phyloP scores from a whole-genome alignment of 2,797 vertebrate genomes.

The Rhinophrynus dorsalis region DNA sequence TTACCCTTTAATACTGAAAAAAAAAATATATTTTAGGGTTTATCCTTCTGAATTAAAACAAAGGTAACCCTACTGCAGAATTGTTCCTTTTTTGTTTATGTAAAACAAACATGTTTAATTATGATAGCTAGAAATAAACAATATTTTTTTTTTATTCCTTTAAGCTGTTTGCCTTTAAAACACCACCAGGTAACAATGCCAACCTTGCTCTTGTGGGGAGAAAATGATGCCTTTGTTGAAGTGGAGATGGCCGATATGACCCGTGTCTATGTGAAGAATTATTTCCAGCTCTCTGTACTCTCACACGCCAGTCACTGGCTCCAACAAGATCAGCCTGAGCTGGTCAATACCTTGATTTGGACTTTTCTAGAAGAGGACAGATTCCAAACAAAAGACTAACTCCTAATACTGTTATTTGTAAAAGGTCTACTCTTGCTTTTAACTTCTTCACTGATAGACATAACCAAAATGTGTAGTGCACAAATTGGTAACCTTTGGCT shows the following conservation, averaged over 20 bases:
- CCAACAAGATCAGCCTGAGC: conserved; percentile 96
- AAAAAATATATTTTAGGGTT: too few relatives aligned
- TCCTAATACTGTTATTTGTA: conserved; percentile 51
- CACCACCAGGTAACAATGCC: conserved; percentile 86
- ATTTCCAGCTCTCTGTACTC: conserved; percentile 92
- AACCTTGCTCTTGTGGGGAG: conserved; percentile 92
- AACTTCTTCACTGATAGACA: neutral
- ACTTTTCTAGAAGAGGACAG: conserved; percentile 95
- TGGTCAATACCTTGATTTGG: conserved; percentile 97
- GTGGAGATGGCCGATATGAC: conserved; percentile 94
- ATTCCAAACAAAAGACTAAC: conserved; percentile 77
- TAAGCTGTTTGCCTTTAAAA: conserved; percentile 85
- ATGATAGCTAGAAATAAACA: too few relatives aligned
- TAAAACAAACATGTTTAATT: too few relatives aligned
- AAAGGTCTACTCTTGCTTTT: conserved; percentile 51
- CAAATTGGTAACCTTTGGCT: too few relatives aligned
- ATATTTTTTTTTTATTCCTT: neutral
- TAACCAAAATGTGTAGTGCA: too few relatives aligned
- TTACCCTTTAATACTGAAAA: too few relatives aligned
- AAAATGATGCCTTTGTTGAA: conserved; percentile 91
- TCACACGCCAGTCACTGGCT: conserved; percentile 96
- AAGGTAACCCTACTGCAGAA: too few relatives aligned
- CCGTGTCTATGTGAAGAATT: conserved; percentile 88
- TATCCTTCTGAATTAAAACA: too few relatives aligned
- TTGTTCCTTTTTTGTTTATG: too few relatives aligned